Conservation (phyloP, 2,113 vertebrate genomes). For the Tetraodon nigroviridis region DNA sequence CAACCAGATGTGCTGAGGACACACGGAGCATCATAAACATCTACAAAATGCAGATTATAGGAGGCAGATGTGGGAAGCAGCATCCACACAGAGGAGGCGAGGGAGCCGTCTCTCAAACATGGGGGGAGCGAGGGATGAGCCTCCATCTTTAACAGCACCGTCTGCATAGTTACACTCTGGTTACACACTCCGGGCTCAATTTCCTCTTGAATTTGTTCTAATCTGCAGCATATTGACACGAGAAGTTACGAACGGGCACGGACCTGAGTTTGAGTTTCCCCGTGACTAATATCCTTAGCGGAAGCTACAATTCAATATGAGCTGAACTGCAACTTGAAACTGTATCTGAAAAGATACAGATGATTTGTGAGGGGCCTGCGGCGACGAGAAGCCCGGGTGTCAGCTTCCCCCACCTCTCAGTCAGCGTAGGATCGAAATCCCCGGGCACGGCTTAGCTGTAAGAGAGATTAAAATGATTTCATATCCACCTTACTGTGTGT, state of each 20-base stretch:
- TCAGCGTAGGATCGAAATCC: constrained; percentile 53
- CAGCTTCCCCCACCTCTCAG: constrained; percentile 42
- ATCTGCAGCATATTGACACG: constrained; percentile 6
- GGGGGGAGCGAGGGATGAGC: no score
- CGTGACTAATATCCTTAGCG: constrained; percentile 58
- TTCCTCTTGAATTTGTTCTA: constrained; percentile 20
- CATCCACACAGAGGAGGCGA: no score
- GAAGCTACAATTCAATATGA: background rate
- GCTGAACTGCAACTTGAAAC: constrained; percentile 44
- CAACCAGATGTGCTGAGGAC: no score
- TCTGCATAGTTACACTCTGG: constrained; percentile 9
- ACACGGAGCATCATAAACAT: no score
- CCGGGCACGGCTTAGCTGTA: constrained; percentile 44
- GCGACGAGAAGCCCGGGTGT: constrained; percentile 48
- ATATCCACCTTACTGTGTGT: constrained; percentile 43
- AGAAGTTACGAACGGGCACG: constrained; percentile 20
- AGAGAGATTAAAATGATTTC: constrained; percentile 53
- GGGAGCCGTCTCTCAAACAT: no score
- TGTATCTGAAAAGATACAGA: constrained; percentile 46
- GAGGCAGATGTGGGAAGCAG: no score
- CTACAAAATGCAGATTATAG: no score
- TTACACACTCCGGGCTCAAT: constrained; percentile 21
- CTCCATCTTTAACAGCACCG: background rate
- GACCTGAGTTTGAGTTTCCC: constrained; percentile 31
- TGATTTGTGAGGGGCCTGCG: constrained; percentile 55